A percentile compares a stretch with the other conserved stretches of the same genome.
Evolutionary conservation across 2,113 vertebrate genomes (phyloP).

Genomic region (Ceuthmochares aereus): DNA sequence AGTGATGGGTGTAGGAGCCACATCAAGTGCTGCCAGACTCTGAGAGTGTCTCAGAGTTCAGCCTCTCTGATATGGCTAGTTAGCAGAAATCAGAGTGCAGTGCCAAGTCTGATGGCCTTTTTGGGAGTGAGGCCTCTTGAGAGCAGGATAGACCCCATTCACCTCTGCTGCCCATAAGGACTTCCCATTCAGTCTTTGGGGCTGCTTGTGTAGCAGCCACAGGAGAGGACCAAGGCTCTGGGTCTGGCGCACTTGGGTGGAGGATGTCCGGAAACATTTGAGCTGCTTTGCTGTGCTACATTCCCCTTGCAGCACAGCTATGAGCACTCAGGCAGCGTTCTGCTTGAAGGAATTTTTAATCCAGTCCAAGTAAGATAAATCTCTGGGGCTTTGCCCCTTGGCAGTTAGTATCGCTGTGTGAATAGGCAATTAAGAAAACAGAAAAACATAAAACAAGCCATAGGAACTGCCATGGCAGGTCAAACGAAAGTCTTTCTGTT

Average conservation of each 20-base stretch:
- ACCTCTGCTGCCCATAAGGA: neutral
- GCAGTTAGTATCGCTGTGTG: neutral
- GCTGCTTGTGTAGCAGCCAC: neutral
- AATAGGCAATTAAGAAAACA: neutral
- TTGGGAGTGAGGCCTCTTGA: neutral
- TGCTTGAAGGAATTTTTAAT: neutral
- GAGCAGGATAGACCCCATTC: neutral
- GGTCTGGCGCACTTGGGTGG: neutral
- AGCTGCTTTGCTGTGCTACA: neutral
- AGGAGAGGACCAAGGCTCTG: rapidly evolving
- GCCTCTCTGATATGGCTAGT: neutral
- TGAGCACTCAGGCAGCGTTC: rapidly evolving
- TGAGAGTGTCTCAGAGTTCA: neutral
- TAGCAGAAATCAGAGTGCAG: neutral
- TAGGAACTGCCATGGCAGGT: neutral
- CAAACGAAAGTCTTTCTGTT: neutral
- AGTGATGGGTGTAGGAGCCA: neutral
- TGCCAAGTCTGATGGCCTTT: neutral
- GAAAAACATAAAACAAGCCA: neutral
- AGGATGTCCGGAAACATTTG: neutral
- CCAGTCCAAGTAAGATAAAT: neutral
- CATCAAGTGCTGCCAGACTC: neutral
- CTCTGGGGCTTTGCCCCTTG: neutral
- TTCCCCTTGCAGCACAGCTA: neutral
- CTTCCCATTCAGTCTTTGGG: neutral